Percentiles rank a stretch among this genome's conserved stretches.
Evolutionary conservation across 2,113 vertebrate genomes (phyloP).

Genomic region (Misgurnus anguillicaudatus): DNA sequence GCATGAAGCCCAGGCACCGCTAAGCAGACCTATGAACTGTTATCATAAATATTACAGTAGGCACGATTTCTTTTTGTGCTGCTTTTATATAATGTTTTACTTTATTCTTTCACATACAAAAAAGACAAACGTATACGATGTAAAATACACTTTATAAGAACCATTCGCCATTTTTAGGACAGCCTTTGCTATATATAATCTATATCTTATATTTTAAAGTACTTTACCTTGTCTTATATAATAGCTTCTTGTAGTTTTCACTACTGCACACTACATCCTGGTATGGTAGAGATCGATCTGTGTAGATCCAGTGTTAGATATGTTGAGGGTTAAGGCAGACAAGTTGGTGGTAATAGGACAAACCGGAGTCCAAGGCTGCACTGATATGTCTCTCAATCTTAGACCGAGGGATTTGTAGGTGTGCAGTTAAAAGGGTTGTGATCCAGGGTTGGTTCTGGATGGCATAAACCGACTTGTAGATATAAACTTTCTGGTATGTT

Average conservation of each 20-base stretch:
- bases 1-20: slow-evolving; percentile 4
- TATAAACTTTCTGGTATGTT: too few species aligned
- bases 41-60: neutral
- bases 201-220: too few species aligned
- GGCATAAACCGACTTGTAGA: neutral
- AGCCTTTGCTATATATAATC: too few species aligned
- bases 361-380: slow-evolving; percentile 59
- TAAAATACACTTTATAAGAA: neutral
- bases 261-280: neutral
- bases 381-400: slow-evolving; percentile 52
- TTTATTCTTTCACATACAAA: neutral
- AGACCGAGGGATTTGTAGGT: slow-evolving; percentile 9
- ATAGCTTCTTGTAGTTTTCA: too few species aligned
- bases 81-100: neutral
- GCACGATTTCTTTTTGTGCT: neutral
- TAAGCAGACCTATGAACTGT: neutral
- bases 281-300: slow-evolving; percentile 46
- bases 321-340: slow-evolving; percentile 56
- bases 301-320: slow-evolving; percentile 57
- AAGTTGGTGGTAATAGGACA: slow-evolving; percentile 57
- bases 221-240: too few species aligned
- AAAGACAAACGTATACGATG: neutral
- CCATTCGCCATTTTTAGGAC: too few species aligned
- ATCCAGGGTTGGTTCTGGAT: neutral
- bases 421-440: neutral